Base-by-base conservation (phyloP, 2,113 vertebrate genomes). In the Shinisaurus crocodilurus region DNA sequence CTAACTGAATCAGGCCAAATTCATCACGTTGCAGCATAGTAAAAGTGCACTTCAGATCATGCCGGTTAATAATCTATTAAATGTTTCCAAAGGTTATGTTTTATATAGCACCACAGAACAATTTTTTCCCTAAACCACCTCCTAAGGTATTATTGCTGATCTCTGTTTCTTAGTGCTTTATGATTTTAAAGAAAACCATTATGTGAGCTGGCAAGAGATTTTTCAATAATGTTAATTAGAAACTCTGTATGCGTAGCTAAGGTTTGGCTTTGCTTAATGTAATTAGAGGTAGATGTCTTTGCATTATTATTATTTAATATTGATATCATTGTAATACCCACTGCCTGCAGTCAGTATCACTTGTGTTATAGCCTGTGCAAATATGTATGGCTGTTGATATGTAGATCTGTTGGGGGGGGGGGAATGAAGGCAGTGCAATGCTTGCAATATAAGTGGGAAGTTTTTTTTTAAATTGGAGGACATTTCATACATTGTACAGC, bases 1-100 rank as follows among this genome's bases (percentile, higher is more conserved):
- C 86, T 83, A 23, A 34, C 80, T 95, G 79, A 67, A 95, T 74
- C 92, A 94, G 91, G 27, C 91, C 88, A 57, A 72, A 85, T 82
- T 92, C 88, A 90, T 93, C 3, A 83, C 7, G 88, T 93, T 95
- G 88, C 79, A 40, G 81, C 60, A 45, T 83, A 94, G 70, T 92
- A 76, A 92, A 93, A 94, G 75, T 95, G 94, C 83, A 86, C 69
- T 76, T 65, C 65, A 94, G 86, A 88, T 93, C 85, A 54, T 90
- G 92, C 91, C 91, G 89, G 85, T 94, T 96, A 82, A 72, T 81
- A 92, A 34, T 91, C 76, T 76, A 79, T 91, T 63, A 91, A 94
- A 75, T 92, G 60, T 5, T 67, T 93, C 40, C 67, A 67, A 93
- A 70, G 70, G 60, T 80, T 82, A 65, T 84, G 34, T 90, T 95